phyloP scores from a whole-genome alignment of 2,113 vertebrate genomes.

The Eublepharis macularius region DNA sequence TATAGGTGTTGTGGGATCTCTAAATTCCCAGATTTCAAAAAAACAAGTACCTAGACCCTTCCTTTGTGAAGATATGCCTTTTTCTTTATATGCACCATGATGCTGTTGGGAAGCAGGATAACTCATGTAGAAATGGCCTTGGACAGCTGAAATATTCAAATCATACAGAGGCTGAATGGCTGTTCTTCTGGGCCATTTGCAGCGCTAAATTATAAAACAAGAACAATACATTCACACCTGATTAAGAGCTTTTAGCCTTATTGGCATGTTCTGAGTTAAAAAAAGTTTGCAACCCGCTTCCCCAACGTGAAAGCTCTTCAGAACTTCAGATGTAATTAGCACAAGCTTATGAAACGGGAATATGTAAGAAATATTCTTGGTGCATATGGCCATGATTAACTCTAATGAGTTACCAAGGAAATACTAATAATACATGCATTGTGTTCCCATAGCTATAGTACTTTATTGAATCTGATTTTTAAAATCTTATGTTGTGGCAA shows the following conservation, averaged over 20 bases:
- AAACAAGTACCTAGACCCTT: too few species aligned
- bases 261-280: not conserved
- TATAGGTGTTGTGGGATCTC: too few species aligned
- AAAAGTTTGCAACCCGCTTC: not conserved
- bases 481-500: not conserved
- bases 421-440: not conserved
- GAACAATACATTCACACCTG: too few species aligned
- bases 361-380: not conserved
- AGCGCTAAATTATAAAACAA: not conserved
- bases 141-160: not conserved
- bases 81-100: too few species aligned
- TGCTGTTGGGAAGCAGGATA: too few species aligned
- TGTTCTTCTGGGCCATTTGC: not conserved
- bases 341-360: not conserved
- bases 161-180: not conserved
- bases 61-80: too few species aligned
- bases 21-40: too few species aligned
- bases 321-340: not conserved
- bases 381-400: not conserved
- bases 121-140: not conserved
- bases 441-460: conserved; percentile 6
- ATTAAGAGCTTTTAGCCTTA: not conserved
- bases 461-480: conserved; percentile 15
- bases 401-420: not conserved
- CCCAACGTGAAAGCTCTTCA: not conserved